These are phyloP conservation scores for Megaceryle torquata DNA, from an alignment of 2,113 vertebrate genomes.

Conservation along the genomic window DNA sequence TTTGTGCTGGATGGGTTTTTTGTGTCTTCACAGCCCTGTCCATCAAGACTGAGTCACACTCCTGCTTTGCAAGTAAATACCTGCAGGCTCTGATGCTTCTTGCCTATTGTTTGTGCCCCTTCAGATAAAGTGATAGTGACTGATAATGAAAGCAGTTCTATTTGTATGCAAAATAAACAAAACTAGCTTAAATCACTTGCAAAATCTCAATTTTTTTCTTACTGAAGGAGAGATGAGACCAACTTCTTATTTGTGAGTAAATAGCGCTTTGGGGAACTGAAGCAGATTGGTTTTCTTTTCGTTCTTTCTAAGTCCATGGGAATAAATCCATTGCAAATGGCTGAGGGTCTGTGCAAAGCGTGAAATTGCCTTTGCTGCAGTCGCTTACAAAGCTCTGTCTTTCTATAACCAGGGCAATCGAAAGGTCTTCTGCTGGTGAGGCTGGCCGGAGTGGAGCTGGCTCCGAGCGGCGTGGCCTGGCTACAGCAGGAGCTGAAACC, in stretches of 20 bases:
- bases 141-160: background rate
- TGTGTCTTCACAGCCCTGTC: background rate
- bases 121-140: background rate
- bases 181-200: background rate
- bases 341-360: background rate
- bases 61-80: background rate
- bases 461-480: constrained; percentile 77
- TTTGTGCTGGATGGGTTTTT: background rate
- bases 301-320: background rate
- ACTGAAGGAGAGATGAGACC: background rate
- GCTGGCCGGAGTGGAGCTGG: constrained; percentile 89
- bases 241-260: background rate
- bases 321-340: fast-evolving
- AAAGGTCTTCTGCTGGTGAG: constrained; percentile 76
- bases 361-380: background rate
- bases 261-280: background rate
- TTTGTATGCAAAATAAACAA: background rate
- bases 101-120: background rate
- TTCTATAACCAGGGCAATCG: constrained; percentile 65
- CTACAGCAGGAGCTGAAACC: constrained; percentile 77
- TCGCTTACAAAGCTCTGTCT: background rate
- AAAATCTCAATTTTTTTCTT: background rate
- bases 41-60: background rate
- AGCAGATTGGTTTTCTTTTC: background rate
- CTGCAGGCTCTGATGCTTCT: background rate